phyloP scores from a whole-genome alignment of 2,113 vertebrate genomes.

The Larimichthys crocea region DNA sequence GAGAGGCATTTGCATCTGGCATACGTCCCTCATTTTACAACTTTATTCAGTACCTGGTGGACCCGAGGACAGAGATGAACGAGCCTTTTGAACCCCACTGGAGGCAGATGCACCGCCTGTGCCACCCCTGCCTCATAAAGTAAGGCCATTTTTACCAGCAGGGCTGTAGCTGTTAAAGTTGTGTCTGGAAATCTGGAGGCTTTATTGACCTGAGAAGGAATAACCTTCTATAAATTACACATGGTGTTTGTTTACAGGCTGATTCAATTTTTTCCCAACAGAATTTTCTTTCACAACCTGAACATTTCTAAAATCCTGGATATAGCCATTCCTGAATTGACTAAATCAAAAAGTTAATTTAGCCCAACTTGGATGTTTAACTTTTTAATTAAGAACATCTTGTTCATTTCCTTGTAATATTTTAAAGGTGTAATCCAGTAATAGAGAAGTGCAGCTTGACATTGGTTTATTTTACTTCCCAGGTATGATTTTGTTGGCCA shows the following conservation, averaged over 20 bases:
- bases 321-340: no score
- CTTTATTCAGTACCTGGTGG: conserved; percentile 61
- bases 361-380: no score
- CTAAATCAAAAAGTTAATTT: no score
- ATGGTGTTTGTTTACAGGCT: no score
- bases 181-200: not conserved
- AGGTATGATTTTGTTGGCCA: conserved; percentile 72
- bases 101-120: conserved; percentile 56
- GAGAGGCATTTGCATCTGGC: not conserved
- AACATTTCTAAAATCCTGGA: no score
- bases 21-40: conserved; percentile 22
- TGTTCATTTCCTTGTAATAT: no score
- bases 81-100: conserved; percentile 53
- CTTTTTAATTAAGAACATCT: no score
- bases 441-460: not conserved
- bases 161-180: not conserved
- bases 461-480: not conserved
- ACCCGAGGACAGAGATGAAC: conserved; percentile 2
- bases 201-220: not conserved
- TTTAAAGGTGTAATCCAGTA: no score
- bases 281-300: no score
- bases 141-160: conserved; percentile 5
- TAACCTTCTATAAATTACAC: not conserved
- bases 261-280: no score
- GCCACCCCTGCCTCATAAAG: conserved; percentile 61